A percentile compares a stretch with the other conserved stretches of the same genome.
phyloP scores from a whole-genome alignment of 2,888 invertebrate genomes.

The Protophormia terraenovae region DNA sequence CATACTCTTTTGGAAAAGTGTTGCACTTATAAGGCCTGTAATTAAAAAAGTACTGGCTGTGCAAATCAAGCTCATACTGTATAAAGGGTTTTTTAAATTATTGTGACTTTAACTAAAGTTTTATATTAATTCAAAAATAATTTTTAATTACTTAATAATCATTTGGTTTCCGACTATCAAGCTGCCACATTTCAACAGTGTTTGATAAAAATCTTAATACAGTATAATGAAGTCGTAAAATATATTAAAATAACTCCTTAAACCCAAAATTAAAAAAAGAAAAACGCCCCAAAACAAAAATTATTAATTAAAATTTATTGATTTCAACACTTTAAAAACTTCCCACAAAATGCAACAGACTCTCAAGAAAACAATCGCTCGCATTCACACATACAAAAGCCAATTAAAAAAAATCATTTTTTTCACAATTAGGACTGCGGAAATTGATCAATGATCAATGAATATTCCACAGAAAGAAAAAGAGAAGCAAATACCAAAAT shows the following conservation, averaged over 20 bases:
- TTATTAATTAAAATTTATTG: constrained; percentile 51
- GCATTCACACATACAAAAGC: constrained; percentile 8
- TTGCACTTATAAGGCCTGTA: too few species aligned
- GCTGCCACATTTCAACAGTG: not conserved
- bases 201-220: not conserved
- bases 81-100: too few species aligned
- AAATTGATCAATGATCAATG: constrained; percentile 61
- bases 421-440: constrained; percentile 58
- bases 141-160: too few species aligned
- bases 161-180: too few species aligned
- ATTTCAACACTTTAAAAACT: constrained; percentile 32
- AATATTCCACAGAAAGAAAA: constrained; percentile 4
- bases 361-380: constrained; percentile 27
- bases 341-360: constrained; percentile 20
- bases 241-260: not conserved
- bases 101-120: too few species aligned
- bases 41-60: too few species aligned
- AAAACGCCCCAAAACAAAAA: not conserved
- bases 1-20: too few species aligned
- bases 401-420: constrained; percentile 50
- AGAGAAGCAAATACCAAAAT: constrained; percentile 21
- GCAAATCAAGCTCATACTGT: too few species aligned
- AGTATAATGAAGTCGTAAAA: not conserved
- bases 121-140: too few species aligned
- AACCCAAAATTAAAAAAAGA: not conserved